phyloP scores from a whole-genome alignment of 2,113 vertebrate species.

The Nothocercus nigrocapillus region DNA sequence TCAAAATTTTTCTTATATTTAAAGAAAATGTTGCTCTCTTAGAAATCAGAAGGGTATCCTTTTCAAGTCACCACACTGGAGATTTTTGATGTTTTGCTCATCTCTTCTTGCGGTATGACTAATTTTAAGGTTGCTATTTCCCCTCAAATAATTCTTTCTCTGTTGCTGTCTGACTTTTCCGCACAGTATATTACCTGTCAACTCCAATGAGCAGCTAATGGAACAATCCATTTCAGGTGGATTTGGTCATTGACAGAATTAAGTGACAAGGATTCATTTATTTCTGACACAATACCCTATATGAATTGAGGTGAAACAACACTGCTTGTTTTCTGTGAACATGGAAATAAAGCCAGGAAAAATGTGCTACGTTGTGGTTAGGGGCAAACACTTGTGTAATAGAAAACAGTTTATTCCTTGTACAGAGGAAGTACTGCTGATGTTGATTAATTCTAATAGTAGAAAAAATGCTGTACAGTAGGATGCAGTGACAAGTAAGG shows the following conservation, averaged over 20 bases:
- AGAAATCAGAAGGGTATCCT: not conserved
- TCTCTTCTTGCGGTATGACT: conserved; percentile 45
- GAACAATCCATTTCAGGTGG: conserved; percentile 39
- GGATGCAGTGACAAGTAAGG: conserved; percentile 53
- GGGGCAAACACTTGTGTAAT: conserved; percentile 28
- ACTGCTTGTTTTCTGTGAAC: conserved; percentile 2
- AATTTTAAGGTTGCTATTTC: conserved; percentile 59
- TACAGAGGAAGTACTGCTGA: not conserved
- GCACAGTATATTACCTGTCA: conserved; percentile 19
- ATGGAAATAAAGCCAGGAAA: conserved; percentile 23
- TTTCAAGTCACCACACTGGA: not conserved
- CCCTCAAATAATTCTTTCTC: conserved; percentile 38
- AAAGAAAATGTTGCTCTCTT: not conserved
- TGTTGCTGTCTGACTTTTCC: not conserved
- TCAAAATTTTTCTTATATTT: not conserved
- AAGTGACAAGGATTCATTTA: not conserved
- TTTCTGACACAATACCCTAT: conserved; percentile 24
- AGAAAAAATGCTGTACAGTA: not conserved
- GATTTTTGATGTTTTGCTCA: conserved; percentile 14
- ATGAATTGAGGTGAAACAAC: conserved; percentile 61
- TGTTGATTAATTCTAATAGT: conserved; percentile 19
- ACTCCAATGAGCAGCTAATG: conserved; percentile 41
- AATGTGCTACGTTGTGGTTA: conserved; percentile 28
- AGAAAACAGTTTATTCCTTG: conserved; percentile 15
- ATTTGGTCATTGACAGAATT: conserved; percentile 45